phyloP scores from a whole-genome alignment of 2,797 vertebrate species.

The Strix occidentalis region DNA sequence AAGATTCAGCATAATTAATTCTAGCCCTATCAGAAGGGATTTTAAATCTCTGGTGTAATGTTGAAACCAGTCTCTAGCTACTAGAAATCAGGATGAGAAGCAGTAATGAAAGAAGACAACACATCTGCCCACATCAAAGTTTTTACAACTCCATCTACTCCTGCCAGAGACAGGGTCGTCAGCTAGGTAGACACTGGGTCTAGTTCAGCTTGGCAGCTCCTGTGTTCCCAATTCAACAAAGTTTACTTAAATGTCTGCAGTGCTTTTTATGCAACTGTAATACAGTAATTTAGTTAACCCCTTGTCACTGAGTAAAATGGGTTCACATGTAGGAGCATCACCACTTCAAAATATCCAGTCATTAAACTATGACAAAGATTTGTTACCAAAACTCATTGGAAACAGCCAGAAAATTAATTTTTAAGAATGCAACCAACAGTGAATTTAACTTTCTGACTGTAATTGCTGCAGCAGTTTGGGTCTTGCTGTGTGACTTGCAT shows the following conservation, averaged over 20 bases:
- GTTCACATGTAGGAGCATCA: neutral
- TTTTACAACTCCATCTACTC: neutral
- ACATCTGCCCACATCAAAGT: neutral
- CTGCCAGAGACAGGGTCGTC: neutral
- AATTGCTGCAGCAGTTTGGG: neutral
- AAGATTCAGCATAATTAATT: neutral
- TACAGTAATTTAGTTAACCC: neutral
- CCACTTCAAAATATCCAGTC: neutral
- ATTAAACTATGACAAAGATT: neutral
- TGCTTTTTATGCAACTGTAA: neutral
- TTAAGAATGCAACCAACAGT: neutral
- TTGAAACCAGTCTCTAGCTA: neutral
- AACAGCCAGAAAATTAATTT: neutral
- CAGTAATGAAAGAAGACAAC: neutral
- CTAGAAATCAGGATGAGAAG: neutral
- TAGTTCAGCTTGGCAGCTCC: neutral
- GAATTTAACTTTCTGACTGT: neutral
- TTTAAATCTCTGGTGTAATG: neutral
- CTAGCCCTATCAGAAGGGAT: neutral
- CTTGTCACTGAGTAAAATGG: neutral
- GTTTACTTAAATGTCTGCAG: neutral
- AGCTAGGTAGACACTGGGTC: neutral
- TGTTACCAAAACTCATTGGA: neutral
- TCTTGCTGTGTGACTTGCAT: neutral
- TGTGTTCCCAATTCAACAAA: neutral